Conservation (phyloP, 2,797 vertebrate species). For the Labeo calbasu region DNA sequence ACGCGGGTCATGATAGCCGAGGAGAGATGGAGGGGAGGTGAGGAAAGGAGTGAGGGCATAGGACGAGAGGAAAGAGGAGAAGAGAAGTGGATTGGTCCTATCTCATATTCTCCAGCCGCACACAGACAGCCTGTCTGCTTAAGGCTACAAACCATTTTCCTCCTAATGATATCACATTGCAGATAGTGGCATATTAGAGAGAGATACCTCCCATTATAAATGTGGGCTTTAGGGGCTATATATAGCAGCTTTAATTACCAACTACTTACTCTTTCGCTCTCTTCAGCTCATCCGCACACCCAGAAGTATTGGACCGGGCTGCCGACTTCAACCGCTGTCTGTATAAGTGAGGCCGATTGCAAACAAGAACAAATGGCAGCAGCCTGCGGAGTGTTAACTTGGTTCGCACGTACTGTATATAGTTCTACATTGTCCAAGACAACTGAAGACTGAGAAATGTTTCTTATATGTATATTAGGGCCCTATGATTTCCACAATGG, state of each 20-base stretch:
- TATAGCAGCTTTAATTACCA: conserved; percentile 70
- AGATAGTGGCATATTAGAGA: conserved; percentile 66
- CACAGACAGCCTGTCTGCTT: conserved; percentile 65
- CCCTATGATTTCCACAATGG: no score
- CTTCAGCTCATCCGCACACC: conserved; percentile 54
- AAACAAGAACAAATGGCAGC: conserved; percentile 34
- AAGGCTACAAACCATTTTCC: conserved; percentile 67
- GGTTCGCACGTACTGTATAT: not conserved
- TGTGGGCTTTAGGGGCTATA: conserved; percentile 66
- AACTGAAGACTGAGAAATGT: not conserved
- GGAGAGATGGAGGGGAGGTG: conserved; percentile 60
- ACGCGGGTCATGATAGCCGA: conserved; percentile 83
- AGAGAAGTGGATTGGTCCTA: conserved; percentile 60
- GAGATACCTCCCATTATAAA: conserved; percentile 69
- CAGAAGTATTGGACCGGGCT: conserved; percentile 52
- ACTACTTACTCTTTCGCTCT: conserved; percentile 55
- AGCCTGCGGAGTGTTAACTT: not conserved
- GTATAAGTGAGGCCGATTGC: conserved; percentile 29
- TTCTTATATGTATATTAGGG: not conserved
- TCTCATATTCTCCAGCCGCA: conserved; percentile 62
- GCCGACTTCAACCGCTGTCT: conserved; percentile 39
- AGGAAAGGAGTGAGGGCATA: conserved; percentile 33
- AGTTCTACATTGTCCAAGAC: not conserved
- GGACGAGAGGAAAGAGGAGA: conserved; percentile 52
- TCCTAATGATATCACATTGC: conserved; percentile 67